Evolutionary conservation across 1,140 invertebrate species (phyloP).

Genomic region (Harpegnathos saltator): DNA sequence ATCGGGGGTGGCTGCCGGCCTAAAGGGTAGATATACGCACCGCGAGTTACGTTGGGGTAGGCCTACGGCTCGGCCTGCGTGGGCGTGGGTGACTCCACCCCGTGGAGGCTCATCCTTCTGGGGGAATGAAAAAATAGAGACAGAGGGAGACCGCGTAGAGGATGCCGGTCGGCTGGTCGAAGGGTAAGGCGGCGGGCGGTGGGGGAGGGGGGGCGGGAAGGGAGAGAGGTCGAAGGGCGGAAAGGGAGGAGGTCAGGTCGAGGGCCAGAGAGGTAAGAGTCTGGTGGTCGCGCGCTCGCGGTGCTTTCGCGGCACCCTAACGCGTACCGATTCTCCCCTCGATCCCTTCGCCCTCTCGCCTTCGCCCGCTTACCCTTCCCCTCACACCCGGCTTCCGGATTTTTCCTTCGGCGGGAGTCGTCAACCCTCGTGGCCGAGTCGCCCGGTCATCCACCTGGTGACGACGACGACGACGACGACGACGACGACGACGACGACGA

Average conservation of each 20-base stretch:
- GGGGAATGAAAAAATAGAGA: constrained; percentile 74
- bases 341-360: constrained; percentile 50
- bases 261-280: constrained; percentile 65
- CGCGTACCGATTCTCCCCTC: constrained; percentile 62
- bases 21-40: constrained; percentile 78
- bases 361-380: constrained; percentile 54
- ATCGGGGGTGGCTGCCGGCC: constrained; percentile 77
- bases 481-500: too few relatives aligned
- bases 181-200: too few relatives aligned
- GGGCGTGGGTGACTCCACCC: constrained; percentile 85
- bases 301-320: constrained; percentile 62
- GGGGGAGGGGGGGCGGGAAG: background rate
- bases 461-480: too few relatives aligned
- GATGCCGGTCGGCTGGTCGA: background rate
- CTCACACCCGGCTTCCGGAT: constrained; percentile 71
- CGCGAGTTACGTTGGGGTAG: constrained; percentile 80
- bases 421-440: constrained; percentile 67
- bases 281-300: constrained; percentile 66
- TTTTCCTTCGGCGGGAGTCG: constrained; percentile 73
- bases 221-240: background rate
- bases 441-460: constrained; percentile 67
- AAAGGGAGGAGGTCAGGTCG: background rate
- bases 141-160: constrained; percentile 19
- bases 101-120: constrained; percentile 80
- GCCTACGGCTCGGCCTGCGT: constrained; percentile 82